Conservation (phyloP, 2,113 vertebrate genomes). For the Syngnathus floridae region DNA sequence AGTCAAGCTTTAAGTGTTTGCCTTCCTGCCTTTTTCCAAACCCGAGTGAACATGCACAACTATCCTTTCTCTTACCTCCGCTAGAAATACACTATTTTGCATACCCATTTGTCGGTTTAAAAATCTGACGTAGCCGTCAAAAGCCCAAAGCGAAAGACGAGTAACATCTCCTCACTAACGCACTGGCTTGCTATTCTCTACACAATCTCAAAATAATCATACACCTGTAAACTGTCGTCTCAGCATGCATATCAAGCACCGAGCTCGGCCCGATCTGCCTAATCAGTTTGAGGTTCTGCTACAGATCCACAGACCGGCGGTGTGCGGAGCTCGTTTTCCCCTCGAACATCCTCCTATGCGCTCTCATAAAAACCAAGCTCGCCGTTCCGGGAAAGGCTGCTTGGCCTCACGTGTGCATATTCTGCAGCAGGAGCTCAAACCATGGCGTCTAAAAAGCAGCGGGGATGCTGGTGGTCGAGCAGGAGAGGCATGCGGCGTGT, state of each 20-base stretch:
- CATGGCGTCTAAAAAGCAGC: slow-evolving; percentile 83
- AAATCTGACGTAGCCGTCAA: background rate
- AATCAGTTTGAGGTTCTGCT: slow-evolving; percentile 94
- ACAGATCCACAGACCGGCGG: slow-evolving; percentile 69
- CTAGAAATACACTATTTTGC: background rate
- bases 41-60: slow-evolving; percentile 68
- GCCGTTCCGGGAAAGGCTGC: background rate
- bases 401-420: slow-evolving; percentile 20
- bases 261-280: slow-evolving; percentile 81
- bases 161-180: background rate
- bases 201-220: background rate
- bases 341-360: background rate
- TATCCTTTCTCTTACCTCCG: slow-evolving; percentile 6
- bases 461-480: slow-evolving; percentile 83
- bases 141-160: background rate
- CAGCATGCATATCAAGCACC: slow-evolving; percentile 92
- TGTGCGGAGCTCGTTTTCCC: slow-evolving; percentile 5
- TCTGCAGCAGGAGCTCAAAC: slow-evolving; percentile 96
- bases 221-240: slow-evolving; percentile 23
- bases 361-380: background rate
- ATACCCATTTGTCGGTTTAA: background rate
- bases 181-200: background rate
- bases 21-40: slow-evolving; percentile 66
- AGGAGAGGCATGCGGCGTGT: slow-evolving; percentile 88
- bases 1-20: slow-evolving; percentile 54